Base-by-base conservation (phyloP, 2,888 invertebrate genomes). In the Lasioglossum villosulum region DNA sequence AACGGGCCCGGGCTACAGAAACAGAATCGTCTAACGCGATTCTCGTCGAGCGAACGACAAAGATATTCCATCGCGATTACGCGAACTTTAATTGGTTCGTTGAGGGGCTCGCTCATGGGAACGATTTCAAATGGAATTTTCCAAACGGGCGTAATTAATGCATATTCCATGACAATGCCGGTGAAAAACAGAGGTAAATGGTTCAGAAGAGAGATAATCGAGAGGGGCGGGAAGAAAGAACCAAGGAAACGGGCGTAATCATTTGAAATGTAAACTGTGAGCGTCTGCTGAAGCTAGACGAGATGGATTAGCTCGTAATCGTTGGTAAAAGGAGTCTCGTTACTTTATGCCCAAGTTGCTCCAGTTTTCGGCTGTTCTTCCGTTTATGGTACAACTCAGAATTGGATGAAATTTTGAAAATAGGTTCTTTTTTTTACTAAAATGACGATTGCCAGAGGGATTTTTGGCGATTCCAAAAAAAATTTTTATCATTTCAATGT, bases 91-190 rank as follows among this genome's bases (percentile, higher is more conserved):
- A 63, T 63, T 63, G 30, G 63, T 63, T 63, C 30, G 30, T 34
- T 34, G 19, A 19, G 63, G 30, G 30, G 8, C 63, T 16, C 16
- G 6, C 16, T 63, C 59, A 30, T 30, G 59, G 75, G 30, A 56
- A 75, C 45, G 52, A 42, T 75, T 59, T n/a, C 68, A 56, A 52
- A 19, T 34, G 75, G 34, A 71, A 70, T 52, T 68, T 80, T 75
- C 75, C 27, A 16, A 39, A 37, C 23, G 48, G 27, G 30, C 27
- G n/a, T 52, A 59, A 59, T 75, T 59, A 19, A 63, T 63, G 63
- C 19, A 19, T 30, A 16, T 19, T 30, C 30, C 6, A 8, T 30
- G 30, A 63, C 19, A 63, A 63, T 30, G 30, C 63, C 63, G 30
- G 10, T 30, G 63, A 63, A 34, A 63, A 63, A 63, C 63, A 63